Percentiles rank a stretch among this genome's conserved stretches.
Conservation (phyloP, 1,140 invertebrate species). For the Holcopasites calliopsidis region DNA sequence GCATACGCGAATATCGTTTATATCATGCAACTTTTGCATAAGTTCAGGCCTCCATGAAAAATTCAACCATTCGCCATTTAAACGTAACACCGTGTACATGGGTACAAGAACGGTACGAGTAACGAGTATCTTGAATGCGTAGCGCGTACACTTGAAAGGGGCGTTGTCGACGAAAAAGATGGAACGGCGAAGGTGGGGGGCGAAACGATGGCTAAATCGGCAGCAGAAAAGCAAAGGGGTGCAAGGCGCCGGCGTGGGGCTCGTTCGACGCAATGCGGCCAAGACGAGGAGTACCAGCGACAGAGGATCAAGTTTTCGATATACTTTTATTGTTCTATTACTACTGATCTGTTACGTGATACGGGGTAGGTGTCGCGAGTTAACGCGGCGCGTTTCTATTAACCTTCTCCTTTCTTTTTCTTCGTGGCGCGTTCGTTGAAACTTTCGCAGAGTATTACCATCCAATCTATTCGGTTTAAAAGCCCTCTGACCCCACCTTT, state of each 20-base stretch:
- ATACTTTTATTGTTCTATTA: not conserved
- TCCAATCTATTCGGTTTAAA: too few species aligned
- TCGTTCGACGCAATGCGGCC: conserved; percentile 59
- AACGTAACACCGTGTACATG: too few species aligned
- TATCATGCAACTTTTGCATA: too few species aligned
- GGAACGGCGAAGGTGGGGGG: not conserved
- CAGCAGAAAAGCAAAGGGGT: conserved; percentile 1
- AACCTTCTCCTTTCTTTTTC: not conserved
- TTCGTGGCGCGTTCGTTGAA: not conserved
- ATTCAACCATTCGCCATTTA: too few species aligned
- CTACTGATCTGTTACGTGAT: not conserved
- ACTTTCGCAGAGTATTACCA: too few species aligned
- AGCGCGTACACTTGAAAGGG: not conserved
- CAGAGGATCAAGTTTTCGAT: not conserved
- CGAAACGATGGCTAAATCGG: not conserved
- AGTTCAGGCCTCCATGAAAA: too few species aligned
- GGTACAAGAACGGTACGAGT: too few species aligned
- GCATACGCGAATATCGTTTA: too few species aligned
- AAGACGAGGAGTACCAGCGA: conserved; percentile 17
- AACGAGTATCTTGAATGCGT: conserved; percentile 12
- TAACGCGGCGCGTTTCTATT: not conserved
- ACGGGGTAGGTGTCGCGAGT: not conserved
- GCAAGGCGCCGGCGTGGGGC: conserved; percentile 54
- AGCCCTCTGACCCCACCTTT: too few species aligned
- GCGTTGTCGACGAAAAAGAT: conserved; percentile 13